Percentiles rank a stretch among this genome's conserved stretches.
phyloP scores from a whole-genome alignment of 2,113 vertebrate genomes.

The Scolopax mira region DNA sequence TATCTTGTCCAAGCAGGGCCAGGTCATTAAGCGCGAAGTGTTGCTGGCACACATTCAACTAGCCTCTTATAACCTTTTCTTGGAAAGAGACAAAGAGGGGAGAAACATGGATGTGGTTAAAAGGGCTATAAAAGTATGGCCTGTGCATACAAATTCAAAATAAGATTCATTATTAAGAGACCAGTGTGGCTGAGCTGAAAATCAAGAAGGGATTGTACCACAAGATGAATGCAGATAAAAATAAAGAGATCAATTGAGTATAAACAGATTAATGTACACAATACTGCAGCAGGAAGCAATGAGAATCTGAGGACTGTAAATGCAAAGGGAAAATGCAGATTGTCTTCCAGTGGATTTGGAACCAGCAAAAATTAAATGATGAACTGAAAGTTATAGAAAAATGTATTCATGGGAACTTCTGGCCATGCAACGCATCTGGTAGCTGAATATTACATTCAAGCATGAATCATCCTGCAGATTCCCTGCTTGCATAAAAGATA shows the following conservation, averaged over 20 bases:
- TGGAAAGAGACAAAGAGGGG: background rate
- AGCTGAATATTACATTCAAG: slow-evolving; percentile 11
- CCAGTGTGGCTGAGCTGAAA: background rate
- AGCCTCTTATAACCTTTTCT: background rate
- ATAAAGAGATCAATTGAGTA: background rate
- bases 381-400: background rate
- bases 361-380: background rate
- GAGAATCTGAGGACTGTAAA: background rate
- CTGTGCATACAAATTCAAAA: background rate
- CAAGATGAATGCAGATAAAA: background rate
- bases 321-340: background rate
- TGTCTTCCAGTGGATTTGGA: slow-evolving; percentile 9
- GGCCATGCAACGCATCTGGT: background rate
- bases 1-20: background rate
- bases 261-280: background rate
- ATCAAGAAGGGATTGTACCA: background rate
- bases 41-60: background rate
- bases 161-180: background rate
- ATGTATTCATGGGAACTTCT: background rate
- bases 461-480: slow-evolving; percentile 3
- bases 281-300: background rate
- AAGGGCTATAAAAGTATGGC: background rate
- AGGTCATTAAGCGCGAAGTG: background rate
- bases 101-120: background rate
- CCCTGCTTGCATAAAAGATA: background rate